Percentiles rank a stretch among this genome's conserved stretches.
These are phyloP conservation scores for Erethizon dorsatum DNA, from an alignment of 2,797 vertebrate species.

Conservation along the genomic window DNA sequence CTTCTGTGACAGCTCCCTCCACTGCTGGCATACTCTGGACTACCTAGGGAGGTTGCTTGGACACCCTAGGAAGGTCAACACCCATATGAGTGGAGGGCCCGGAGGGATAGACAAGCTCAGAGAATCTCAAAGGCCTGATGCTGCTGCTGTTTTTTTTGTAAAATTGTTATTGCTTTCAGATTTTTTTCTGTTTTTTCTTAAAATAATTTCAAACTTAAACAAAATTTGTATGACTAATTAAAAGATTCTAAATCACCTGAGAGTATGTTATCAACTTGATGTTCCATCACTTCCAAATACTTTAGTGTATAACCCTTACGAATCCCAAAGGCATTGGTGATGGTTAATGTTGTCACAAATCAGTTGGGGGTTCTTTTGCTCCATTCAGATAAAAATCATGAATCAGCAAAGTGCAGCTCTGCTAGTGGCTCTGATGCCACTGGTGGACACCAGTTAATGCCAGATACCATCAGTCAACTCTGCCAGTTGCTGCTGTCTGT, in stretches of 20 bases:
- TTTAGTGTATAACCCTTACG: not conserved
- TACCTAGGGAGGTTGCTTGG: too few relatives aligned
- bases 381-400: not conserved
- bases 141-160: not conserved
- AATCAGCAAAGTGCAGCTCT: not conserved
- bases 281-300: not conserved
- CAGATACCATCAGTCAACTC: not conserved
- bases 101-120: not conserved
- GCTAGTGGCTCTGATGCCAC: not conserved
- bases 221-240: not conserved
- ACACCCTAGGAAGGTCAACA: not conserved
- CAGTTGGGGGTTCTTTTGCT: not conserved
- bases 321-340: not conserved
- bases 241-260: not conserved
- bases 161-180: not conserved
- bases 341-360: not conserved
- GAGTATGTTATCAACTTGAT: not conserved
- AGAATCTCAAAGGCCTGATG: not conserved
- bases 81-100: accelerated
- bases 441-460: not conserved
- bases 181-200: not conserved
- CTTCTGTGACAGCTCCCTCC: not conserved
- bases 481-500: not conserved
- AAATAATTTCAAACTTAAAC: constrained; percentile 1
- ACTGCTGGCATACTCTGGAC: not conserved